Evolutionary conservation across 1,140 invertebrate species (phyloP), one percentile per base, ranked within the genome.

Genomic region (Achroia grisella): DNA sequence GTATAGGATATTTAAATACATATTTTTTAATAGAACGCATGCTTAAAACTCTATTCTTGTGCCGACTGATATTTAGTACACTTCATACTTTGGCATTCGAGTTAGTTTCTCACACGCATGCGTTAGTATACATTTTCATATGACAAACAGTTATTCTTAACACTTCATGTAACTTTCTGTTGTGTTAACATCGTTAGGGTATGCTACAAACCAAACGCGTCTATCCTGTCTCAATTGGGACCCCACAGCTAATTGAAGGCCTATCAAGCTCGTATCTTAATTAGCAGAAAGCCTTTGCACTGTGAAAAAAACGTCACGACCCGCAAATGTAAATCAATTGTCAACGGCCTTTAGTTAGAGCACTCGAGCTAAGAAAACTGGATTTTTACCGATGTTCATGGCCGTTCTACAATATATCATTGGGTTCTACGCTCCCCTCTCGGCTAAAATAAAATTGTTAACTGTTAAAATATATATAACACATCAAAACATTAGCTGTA

Each of bases 361-460:
- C 65, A 71, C 63, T 72, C 67, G 65, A 63, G 62, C 60, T 63
- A 72, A 63, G 44, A 60, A 58, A 65, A 65, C 45, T 56, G 32
- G 49, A 56, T 31, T 62, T 71, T 86, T 84, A 86, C 85, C 79
- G 76, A 70, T 72, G 54, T 46, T 69, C 62, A 69, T 74, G 69
- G 63, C 71, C 50, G 60, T 70, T 78, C 65, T 80, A 80, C 50
- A 70, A 71, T 76, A 67, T 83, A 86, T 69, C 54, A 71, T 66
- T 73, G 54, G 48, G 62, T 63, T 71, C 71, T 86, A 86, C 53
- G 80, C 72, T 81, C 78, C 83, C 83, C 86, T 85, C 74, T 70
- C 82, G 58, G 79, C 85, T 86, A 86, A 82, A 86, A 82, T 72
- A 52, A 86, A 86, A 84, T 71, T 74, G 64, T 74, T 74, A 68